A percentile compares a stretch with the other conserved stretches of the same genome.
Conservation (phyloP, 2,113 vertebrate species). For the Oxyura jamaicensis region DNA sequence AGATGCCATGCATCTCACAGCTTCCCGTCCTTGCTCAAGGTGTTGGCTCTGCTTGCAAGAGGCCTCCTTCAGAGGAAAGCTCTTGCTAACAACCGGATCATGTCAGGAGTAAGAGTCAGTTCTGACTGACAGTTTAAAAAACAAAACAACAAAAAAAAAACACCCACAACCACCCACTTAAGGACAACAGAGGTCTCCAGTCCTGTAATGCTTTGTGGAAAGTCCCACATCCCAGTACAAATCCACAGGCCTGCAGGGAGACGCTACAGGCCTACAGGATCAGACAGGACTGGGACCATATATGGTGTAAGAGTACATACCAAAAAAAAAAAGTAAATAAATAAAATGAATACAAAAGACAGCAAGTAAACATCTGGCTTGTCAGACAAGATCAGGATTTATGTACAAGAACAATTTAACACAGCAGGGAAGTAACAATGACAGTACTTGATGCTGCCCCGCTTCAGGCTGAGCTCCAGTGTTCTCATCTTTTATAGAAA, state of each 20-base stretch:
- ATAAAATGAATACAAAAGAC: neutral
- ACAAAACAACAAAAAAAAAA: neutral
- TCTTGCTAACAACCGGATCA: neutral
- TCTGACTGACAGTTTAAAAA: neutral
- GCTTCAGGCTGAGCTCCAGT: neutral
- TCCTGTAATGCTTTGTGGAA: neutral
- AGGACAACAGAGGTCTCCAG: neutral
- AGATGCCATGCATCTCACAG: neutral
- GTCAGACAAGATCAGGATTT: neutral
- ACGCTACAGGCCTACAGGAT: neutral
- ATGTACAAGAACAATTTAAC: neutral
- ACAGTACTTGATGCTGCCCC: conserved; percentile 5
- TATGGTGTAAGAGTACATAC: neutral
- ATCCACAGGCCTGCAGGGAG: neutral
- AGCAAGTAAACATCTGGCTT: conserved; percentile 32
- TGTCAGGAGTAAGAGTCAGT: neutral
- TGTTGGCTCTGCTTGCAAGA: neutral
- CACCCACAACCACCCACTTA: neutral
- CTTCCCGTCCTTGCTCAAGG: neutral
- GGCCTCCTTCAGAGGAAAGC: neutral
- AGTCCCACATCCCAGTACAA: neutral
- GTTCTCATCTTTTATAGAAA: neutral
- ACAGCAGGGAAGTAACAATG: conserved; percentile 19
- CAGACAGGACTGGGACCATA: neutral
- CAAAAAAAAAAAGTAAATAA: neutral